Evolutionary conservation across 2,888 invertebrate species (phyloP).

Genomic region (Ommatoiulus sabulosus): DNA sequence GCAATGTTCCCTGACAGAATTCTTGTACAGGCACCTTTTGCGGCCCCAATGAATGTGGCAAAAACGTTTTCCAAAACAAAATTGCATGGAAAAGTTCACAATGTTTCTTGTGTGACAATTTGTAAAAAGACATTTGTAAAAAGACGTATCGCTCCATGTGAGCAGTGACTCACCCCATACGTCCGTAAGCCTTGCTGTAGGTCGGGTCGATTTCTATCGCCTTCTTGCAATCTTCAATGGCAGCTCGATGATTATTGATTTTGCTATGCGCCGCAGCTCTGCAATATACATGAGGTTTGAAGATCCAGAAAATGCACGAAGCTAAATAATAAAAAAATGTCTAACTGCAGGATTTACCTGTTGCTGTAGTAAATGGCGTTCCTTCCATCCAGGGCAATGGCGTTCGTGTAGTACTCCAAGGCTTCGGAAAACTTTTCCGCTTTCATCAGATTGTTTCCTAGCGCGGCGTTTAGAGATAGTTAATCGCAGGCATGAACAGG

Average conservation of each 20-base stretch:
- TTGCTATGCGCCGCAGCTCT: constrained; percentile 95
- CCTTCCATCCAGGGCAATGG: constrained; percentile 85
- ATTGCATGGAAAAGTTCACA: too few relatives aligned
- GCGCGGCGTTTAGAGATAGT: not conserved
- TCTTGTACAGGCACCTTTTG: too few relatives aligned
- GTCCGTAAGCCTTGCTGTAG: constrained; percentile 95
- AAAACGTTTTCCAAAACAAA: too few relatives aligned
- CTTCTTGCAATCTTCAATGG: constrained; percentile 90
- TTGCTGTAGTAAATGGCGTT: constrained; percentile 98
- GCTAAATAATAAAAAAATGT: not conserved
- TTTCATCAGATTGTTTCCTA: constrained; percentile 80
- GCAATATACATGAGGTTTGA: not conserved
- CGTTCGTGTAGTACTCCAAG: constrained; percentile 74
- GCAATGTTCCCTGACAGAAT: too few relatives aligned
- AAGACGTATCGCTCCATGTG: too few relatives aligned
- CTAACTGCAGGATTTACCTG: constrained; percentile 67
- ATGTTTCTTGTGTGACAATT: too few relatives aligned
- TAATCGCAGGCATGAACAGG: not conserved
- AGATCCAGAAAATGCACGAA: not conserved
- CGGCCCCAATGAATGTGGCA: too few relatives aligned
- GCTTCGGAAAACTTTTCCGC: constrained; percentile 74
- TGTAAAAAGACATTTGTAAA: too few relatives aligned
- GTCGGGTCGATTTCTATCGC: constrained; percentile 89
- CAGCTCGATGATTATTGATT: constrained; percentile 83
- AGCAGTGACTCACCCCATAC: constrained; percentile 76